Evolutionary conservation across 2,888 invertebrate genomes (phyloP), one percentile per base, ranked within the genome.

Genomic region (Andrena trimmerana): DNA sequence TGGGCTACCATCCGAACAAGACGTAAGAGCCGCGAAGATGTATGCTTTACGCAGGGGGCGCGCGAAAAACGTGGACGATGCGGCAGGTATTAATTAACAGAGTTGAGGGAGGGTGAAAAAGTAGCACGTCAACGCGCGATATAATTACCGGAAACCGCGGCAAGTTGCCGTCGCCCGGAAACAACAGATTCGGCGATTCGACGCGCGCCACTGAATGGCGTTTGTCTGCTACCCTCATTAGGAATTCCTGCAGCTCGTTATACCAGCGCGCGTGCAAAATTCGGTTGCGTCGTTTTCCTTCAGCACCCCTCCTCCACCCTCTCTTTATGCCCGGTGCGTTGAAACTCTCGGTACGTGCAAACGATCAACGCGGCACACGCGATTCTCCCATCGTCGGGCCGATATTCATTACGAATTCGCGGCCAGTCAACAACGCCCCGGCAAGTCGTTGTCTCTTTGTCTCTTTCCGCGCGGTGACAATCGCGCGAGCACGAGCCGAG

Each of bases 401-500:
- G 82, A 84, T 79, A 67, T 85, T 83, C 88, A 82, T 89, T 88
- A 88, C 81, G 78, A 88, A 86, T 88, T 89, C 78, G 75, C 79
- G 79, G 65, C 60, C 88, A 69, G 80, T 83, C 66, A 81, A 75
- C 86, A 79, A 36, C 59, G 69, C 50, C 33, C 79, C 66, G 63
- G 77, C 78, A 87, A 88, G 85, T 80, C 85, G 78, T 63, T 57
- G 77, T 59, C 74, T 63, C 68, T 84, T 84, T 83, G 84, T 83
- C 74, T 36, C 80, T 71, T 74, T 75, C 66, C 71, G 67, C 72
- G 66, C 62, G 62, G 27, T 71, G 78, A 86, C 83, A 86, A 89
- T 88, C 86, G 88, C 86, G 85, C 83, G 59, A 16, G 68, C 63
- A 50, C 66, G 59, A 76, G 42, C 42, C 42, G 42, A 42, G 42